These are phyloP conservation scores for Cricetomys ansorgei DNA, from an alignment of 2,113 vertebrate genomes.

Conservation along the genomic window DNA sequence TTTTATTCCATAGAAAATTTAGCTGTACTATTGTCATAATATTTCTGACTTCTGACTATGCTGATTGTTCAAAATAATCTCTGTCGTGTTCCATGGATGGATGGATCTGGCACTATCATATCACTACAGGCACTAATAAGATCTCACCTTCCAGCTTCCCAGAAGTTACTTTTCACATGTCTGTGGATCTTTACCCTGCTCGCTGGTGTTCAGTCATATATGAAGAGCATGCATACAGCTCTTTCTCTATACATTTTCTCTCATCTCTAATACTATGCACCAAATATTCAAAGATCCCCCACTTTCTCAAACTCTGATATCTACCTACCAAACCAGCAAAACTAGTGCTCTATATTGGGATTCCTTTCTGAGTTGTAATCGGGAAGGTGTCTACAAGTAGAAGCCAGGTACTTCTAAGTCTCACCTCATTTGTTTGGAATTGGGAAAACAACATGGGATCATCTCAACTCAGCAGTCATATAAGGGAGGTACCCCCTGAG, in stretches of 20 bases:
- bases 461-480: neutral
- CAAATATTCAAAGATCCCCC: neutral
- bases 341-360: neutral
- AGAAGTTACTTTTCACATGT: neutral
- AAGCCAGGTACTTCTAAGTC: neutral
- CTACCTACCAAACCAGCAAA: neutral
- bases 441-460: neutral
- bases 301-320: neutral
- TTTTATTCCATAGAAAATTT: neutral
- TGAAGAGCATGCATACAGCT: neutral
- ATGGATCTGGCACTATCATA: neutral
- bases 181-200: neutral
- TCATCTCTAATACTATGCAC: neutral
- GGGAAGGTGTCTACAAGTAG: neutral
- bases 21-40: neutral
- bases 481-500: neutral
- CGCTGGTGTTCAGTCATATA: neutral
- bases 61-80: neutral
- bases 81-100: neutral
- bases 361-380: neutral
- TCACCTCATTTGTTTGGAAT: neutral
- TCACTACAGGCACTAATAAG: neutral
- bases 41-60: neutral
- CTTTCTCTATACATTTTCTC: neutral
- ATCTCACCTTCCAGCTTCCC: too few species aligned